These are phyloP conservation scores for Smittia aterrima DNA, from an alignment of 2,888 invertebrate genomes.

Conservation along the genomic window DNA sequence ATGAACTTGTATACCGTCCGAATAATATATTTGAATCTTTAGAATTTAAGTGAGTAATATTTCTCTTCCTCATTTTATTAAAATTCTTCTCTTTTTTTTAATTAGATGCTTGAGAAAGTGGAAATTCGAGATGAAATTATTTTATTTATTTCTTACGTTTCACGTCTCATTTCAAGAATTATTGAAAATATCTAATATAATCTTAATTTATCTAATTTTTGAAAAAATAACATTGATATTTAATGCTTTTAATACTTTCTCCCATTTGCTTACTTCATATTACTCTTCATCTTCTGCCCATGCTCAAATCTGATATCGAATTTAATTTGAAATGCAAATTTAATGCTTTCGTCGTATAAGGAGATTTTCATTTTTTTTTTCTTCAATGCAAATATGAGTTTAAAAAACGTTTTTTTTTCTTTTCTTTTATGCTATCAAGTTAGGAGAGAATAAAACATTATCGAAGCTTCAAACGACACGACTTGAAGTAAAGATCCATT, in stretches of 20 bases:
- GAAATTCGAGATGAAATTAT: conserved; percentile 21
- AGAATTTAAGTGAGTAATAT: conserved; percentile 24
- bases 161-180: not conserved
- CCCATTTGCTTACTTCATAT: not conserved
- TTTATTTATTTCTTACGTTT: conserved; percentile 11
- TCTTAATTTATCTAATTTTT: conserved; percentile 41
- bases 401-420: no score
- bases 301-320: conserved; percentile 2
- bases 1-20: conserved; percentile 9
- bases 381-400: not conserved
- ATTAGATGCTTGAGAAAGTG: conserved; percentile 14
- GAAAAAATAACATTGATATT: conserved; percentile 41
- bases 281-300: not conserved
- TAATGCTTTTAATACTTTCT: conserved; percentile 40
- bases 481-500: not conserved
- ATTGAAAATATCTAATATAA: conserved; percentile 41
- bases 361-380: not conserved
- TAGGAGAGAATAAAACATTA: not conserved
- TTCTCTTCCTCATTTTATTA: conserved; percentile 9
- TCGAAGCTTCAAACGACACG: not conserved
- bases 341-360: not conserved
- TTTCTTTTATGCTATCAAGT: not conserved
- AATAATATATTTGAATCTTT: conserved; percentile 12
- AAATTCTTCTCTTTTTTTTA: conserved; percentile 6
- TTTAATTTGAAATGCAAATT: conserved; percentile 6